Conservation (phyloP, 2,888 invertebrate genomes). For the Gastrophysa polygoni region DNA sequence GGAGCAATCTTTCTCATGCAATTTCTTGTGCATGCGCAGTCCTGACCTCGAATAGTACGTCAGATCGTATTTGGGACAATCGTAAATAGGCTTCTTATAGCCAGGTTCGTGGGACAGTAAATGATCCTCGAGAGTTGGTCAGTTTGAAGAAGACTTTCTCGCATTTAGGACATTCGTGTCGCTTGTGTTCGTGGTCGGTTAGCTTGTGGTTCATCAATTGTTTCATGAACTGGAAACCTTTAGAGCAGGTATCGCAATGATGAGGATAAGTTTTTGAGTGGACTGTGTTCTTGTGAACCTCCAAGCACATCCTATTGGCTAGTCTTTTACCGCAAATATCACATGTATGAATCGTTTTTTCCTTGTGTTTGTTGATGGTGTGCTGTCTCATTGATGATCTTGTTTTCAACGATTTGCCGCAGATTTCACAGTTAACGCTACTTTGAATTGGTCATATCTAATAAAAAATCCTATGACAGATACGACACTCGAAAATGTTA, state of each 20-base stretch:
- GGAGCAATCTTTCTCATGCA: slow-evolving; percentile 18
- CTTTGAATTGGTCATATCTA: neutral
- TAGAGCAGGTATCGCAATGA: slow-evolving; percentile 55
- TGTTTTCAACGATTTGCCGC: neutral
- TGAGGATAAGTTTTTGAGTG: slow-evolving; percentile 44
- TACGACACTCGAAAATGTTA: neutral
- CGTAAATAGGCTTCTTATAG: slow-evolving; percentile 20
- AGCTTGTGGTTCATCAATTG: slow-evolving; percentile 8
- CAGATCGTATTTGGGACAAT: slow-evolving; percentile 24
- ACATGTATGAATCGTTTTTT: neutral
- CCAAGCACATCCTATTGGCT: neutral
- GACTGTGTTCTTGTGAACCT: neutral
- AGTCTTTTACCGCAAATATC: neutral
- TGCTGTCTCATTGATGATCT: slow-evolving; percentile 8
- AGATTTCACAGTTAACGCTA: slow-evolving; percentile 4
- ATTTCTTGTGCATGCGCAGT: slow-evolving; percentile 1
- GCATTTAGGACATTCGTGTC: slow-evolving; percentile 28
- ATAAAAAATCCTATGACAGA: slow-evolving; percentile 10
- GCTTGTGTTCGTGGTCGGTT: slow-evolving; percentile 10
- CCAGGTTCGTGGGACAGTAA: slow-evolving; percentile 33
- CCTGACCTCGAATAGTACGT: neutral
- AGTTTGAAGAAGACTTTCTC: slow-evolving; percentile 33
- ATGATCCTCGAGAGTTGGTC: slow-evolving; percentile 30
- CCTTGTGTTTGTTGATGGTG: neutral
- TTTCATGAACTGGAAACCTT: slow-evolving; percentile 10